Percentiles rank a stretch among this genome's conserved stretches.
Evolutionary conservation across 2,797 vertebrate species (phyloP).

Genomic region (Pangasius macronema): DNA sequence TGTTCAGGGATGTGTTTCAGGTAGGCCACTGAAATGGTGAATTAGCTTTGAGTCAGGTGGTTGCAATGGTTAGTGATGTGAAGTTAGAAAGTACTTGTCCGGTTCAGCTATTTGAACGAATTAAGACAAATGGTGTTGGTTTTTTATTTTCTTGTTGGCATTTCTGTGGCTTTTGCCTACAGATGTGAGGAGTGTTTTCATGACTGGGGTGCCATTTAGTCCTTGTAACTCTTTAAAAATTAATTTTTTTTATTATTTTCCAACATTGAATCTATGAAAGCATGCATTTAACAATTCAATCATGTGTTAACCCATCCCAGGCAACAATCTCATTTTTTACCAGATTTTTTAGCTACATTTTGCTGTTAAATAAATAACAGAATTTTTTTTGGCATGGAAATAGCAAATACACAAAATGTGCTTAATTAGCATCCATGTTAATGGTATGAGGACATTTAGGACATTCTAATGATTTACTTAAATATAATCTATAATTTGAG

Average conservation of each 20-base stretch:
- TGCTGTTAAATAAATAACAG: not conserved
- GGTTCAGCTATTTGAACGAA: not conserved
- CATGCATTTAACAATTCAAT: not conserved
- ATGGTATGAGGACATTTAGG: not conserved
- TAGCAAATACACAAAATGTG: not conserved
- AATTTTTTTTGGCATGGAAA: not conserved
- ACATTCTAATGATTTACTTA: not conserved
- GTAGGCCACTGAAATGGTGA: not conserved
- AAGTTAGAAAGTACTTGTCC: not conserved
- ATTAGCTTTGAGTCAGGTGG: not conserved
- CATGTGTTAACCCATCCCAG: not conserved
- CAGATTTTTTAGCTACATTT: not conserved
- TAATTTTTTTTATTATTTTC: not conserved
- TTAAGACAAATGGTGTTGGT: not conserved
- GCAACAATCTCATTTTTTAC: not conserved
- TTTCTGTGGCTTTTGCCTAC: not conserved
- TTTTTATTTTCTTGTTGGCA: not conserved
- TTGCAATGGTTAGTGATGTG: not conserved
- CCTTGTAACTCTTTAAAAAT: not conserved
- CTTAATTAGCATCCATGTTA: not conserved
- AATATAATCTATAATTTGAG: not conserved
- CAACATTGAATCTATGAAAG: not conserved
- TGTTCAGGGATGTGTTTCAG: not conserved
- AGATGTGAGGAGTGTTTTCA: not conserved
- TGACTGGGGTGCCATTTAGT: not conserved